Percentiles rank a stretch among this genome's conserved stretches.
Evolutionary conservation across 1,140 invertebrate species (phyloP).

Genomic region (Orchesella cincta): DNA sequence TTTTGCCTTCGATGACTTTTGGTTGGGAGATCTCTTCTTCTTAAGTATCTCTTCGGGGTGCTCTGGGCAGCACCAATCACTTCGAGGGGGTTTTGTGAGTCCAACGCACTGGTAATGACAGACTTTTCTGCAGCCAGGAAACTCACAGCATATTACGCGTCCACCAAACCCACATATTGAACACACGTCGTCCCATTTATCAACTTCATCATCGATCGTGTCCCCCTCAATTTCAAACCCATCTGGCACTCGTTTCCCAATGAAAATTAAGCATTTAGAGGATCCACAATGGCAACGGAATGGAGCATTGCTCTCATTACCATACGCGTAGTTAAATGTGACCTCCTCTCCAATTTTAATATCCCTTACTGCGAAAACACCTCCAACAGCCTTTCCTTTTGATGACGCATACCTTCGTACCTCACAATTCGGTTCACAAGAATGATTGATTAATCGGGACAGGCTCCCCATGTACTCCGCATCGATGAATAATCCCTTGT

Average conservation of each 20-base stretch:
- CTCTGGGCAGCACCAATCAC: conserved; percentile 37
- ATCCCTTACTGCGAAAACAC: conserved; percentile 36
- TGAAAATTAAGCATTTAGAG: conserved; percentile 29
- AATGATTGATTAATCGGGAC: conserved; percentile 45
- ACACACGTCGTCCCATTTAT: conserved; percentile 39
- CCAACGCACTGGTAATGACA: conserved; percentile 40
- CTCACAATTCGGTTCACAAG: conserved; percentile 43
- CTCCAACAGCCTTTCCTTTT: conserved; percentile 34
- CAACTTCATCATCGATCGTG: background rate
- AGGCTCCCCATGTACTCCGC: conserved; percentile 47
- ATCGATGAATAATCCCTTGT: conserved; percentile 38
- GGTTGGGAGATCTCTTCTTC: too few species aligned
- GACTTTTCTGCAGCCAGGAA: conserved; percentile 30
- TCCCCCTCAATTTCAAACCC: background rate
- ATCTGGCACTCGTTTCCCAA: conserved; percentile 21
- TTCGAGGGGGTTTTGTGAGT: conserved; percentile 10
- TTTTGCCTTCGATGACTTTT: conserved; percentile 16
- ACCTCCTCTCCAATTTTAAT: conserved; percentile 40
- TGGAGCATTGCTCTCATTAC: conserved; percentile 4
- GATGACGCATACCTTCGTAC: conserved; percentile 35
- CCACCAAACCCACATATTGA: conserved; percentile 37
- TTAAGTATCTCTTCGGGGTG: conserved; percentile 25
- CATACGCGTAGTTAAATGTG: conserved; percentile 44
- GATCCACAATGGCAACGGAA: conserved; percentile 41
- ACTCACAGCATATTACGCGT: conserved; percentile 39